These are phyloP conservation scores for Epicampocera succincta DNA, from an alignment of 2,888 invertebrate genomes.

Conservation along the genomic window DNA sequence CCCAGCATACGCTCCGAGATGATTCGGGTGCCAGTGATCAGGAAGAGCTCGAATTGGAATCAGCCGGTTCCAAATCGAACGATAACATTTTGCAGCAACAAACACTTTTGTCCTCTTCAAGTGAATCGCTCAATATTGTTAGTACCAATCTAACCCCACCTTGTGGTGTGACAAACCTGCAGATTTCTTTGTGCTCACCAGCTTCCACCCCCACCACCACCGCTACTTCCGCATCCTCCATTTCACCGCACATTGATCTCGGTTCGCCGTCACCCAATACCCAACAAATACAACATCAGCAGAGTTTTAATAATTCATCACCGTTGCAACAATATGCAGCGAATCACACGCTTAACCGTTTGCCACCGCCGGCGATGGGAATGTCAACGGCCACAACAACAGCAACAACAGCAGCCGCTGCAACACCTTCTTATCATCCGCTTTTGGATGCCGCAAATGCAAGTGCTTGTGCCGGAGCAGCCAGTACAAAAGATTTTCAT, in stretches of 20 bases:
- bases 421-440: constrained; percentile 77
- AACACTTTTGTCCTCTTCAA: constrained; percentile 77
- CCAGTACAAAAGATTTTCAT: constrained; percentile 78
- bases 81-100: constrained; percentile 81
- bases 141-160: constrained; percentile 80
- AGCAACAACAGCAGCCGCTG: constrained; percentile 1
- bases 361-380: constrained; percentile 38
- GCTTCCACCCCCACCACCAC: constrained; percentile 76
- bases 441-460: constrained; percentile 78
- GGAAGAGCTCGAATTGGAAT: constrained; percentile 82
- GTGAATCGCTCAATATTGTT: constrained; percentile 80
- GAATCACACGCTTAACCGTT: constrained; percentile 46
- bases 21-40: constrained; percentile 87
- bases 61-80: constrained; percentile 83
- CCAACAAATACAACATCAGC: constrained; percentile 72
- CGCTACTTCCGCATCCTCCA: constrained; percentile 76
- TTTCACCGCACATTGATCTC: constrained; percentile 77
- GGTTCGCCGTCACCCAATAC: constrained; percentile 77
- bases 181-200: constrained; percentile 72
- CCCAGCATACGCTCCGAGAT: constrained; percentile 96
- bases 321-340: constrained; percentile 29
- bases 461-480: constrained; percentile 74
- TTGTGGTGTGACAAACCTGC: constrained; percentile 56
- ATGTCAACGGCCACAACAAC: constrained; percentile 13
- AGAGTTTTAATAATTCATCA: constrained; percentile 50